Evolutionary conservation across 2,113 vertebrate genomes (phyloP).

Genomic region (Typhlomys cinereus): DNA sequence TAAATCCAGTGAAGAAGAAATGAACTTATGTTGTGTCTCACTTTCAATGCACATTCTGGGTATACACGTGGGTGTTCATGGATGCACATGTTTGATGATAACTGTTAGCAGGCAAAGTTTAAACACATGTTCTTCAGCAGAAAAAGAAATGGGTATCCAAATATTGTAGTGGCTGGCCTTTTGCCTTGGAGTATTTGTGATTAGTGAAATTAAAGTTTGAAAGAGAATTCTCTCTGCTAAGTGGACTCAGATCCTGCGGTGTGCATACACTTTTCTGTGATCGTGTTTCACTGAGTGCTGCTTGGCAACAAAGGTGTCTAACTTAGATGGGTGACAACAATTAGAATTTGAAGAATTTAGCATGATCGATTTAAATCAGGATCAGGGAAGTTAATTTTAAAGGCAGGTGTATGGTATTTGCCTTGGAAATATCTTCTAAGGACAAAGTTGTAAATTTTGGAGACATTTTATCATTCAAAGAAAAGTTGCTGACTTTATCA

Average conservation of each 20-base stretch:
- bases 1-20: constrained; percentile 41
- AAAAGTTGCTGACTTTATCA: constrained; percentile 87
- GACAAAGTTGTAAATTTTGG: constrained; percentile 82
- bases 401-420: constrained; percentile 54
- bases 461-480: constrained; percentile 82
- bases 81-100: background rate
- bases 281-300: constrained; percentile 80
- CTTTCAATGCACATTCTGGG: background rate
- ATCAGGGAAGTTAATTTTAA: constrained; percentile 70
- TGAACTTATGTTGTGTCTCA: background rate
- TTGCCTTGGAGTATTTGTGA: constrained; percentile 76
- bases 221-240: constrained; percentile 75
- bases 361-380: constrained; percentile 78
- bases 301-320: constrained; percentile 81
- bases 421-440: constrained; percentile 67
- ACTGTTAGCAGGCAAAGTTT: constrained; percentile 57
- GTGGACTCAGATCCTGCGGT: constrained; percentile 76
- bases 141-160: constrained; percentile 30
- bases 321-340: constrained; percentile 70
- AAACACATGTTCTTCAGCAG: constrained; percentile 41
- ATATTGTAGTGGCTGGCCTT: constrained; percentile 70
- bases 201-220: constrained; percentile 81
- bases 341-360: constrained; percentile 77
- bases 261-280: constrained; percentile 84
- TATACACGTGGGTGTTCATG: constrained; percentile 33